Conservation (phyloP, 2,888 invertebrate species). For the Brenthis ino region DNA sequence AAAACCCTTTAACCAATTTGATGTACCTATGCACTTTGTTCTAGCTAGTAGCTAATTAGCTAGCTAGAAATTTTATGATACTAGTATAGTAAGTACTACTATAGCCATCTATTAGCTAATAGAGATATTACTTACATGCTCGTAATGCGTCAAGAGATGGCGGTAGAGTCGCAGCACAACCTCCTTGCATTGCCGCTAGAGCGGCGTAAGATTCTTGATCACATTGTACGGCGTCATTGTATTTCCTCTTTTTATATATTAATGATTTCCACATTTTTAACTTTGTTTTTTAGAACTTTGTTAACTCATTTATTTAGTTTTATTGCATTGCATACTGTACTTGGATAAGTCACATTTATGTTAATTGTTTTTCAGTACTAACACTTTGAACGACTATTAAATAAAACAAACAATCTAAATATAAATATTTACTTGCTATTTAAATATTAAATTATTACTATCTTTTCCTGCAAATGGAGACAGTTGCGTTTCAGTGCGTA, state of each 20-base stretch:
- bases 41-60: too few relatives aligned
- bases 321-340: conserved; percentile 36
- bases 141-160: conserved; percentile 78
- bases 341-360: conserved; percentile 11
- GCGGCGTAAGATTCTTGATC: conserved; percentile 74
- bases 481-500: conserved; percentile 33
- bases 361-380: not conserved
- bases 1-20: too few relatives aligned
- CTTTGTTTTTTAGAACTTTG: conserved; percentile 66
- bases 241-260: conserved; percentile 74
- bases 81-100: conserved; percentile 8
- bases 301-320: conserved; percentile 66
- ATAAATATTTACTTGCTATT: not conserved
- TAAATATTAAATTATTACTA: conserved; percentile 16
- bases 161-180: conserved; percentile 74
- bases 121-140: conserved; percentile 75
- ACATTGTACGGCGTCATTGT: conserved; percentile 68
- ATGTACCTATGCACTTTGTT: too few relatives aligned
- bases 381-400: not conserved
- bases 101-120: conserved; percentile 64
- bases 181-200: conserved; percentile 75
- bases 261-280: conserved; percentile 78
- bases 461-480: conserved; percentile 38
- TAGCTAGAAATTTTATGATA: not conserved
- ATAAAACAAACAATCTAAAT: not conserved